Evolutionary conservation across 2,797 vertebrate genomes (phyloP).

Genomic region (Anomalospiza imberbis): DNA sequence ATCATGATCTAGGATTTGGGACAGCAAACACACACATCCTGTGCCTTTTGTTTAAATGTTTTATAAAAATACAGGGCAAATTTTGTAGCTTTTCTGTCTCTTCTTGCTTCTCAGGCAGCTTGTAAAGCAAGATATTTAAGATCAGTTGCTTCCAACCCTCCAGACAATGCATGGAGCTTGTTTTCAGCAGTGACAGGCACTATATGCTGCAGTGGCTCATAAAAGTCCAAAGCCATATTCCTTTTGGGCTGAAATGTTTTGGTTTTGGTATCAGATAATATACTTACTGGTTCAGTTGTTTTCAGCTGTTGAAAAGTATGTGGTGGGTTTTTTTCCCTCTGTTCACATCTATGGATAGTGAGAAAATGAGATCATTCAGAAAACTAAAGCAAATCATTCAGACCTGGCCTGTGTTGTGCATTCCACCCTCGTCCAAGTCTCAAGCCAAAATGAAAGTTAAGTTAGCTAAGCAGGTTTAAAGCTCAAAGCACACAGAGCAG

Average conservation of each 20-base stretch:
- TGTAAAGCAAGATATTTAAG: constrained; percentile 23
- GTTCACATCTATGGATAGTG: neutral
- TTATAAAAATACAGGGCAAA: neutral
- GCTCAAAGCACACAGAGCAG: neutral
- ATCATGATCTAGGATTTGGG: neutral
- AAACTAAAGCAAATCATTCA: constrained; percentile 33
- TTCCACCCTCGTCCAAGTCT: neutral
- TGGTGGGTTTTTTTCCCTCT: neutral
- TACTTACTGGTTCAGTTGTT: neutral
- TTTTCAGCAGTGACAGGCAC: neutral
- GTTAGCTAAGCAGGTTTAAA: neutral
- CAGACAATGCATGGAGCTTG: neutral
- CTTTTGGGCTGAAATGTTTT: neutral
- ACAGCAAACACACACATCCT: neutral
- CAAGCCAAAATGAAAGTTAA: constrained; percentile 8
- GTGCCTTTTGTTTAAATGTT: neutral
- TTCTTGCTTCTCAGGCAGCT: neutral
- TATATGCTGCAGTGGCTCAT: neutral
- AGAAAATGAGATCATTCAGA: constrained; percentile 34
- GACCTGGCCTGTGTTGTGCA: neutral
- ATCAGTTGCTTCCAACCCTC: neutral
- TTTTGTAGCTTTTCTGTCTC: neutral
- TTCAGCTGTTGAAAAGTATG: constrained; percentile 18
- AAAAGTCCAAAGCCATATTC: constrained; percentile 33
- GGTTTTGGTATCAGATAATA: neutral